Percentiles rank a stretch among this genome's conserved stretches.
phyloP scores from a whole-genome alignment of 2,113 vertebrate species.

The Ellobius talpinus region DNA sequence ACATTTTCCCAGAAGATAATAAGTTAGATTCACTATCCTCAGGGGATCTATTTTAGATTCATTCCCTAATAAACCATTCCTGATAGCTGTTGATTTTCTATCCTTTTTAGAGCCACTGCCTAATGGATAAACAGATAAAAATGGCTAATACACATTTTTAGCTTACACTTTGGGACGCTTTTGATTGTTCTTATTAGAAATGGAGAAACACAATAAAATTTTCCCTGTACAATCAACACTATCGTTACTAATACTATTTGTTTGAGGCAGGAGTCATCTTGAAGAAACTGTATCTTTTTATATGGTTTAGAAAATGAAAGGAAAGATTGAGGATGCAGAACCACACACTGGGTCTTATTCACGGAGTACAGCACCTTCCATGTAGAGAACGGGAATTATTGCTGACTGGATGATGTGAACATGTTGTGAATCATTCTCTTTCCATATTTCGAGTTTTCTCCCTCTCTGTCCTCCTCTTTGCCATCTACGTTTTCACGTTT shows the following conservation, averaged over 20 bases:
- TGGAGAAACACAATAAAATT: conserved; percentile 37
- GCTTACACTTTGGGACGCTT: conserved; percentile 38
- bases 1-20: conserved; percentile 59
- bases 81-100: conserved; percentile 47
- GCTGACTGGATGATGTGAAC: not conserved
- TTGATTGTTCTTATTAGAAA: conserved; percentile 52
- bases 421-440: not conserved
- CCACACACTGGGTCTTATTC: not conserved
- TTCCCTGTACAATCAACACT: not conserved
- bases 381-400: not conserved
- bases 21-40: conserved; percentile 42
- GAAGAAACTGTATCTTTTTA: conserved; percentile 6
- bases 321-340: conserved; percentile 14
- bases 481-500: conserved; percentile 3
- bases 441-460: not conserved
- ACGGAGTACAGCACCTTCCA: not conserved
- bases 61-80: conserved; percentile 59
- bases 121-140: conserved; percentile 25
- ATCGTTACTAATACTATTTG: not conserved
- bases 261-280: conserved; percentile 2
- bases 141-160: conserved; percentile 59
- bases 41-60: conserved; percentile 59
- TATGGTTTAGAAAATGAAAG: conserved; percentile 44
- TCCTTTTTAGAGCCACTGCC: conserved; percentile 34
- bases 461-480: not conserved